Conservation (phyloP, 1,140 invertebrate species). For the Octopus bimaculoides region DNA sequence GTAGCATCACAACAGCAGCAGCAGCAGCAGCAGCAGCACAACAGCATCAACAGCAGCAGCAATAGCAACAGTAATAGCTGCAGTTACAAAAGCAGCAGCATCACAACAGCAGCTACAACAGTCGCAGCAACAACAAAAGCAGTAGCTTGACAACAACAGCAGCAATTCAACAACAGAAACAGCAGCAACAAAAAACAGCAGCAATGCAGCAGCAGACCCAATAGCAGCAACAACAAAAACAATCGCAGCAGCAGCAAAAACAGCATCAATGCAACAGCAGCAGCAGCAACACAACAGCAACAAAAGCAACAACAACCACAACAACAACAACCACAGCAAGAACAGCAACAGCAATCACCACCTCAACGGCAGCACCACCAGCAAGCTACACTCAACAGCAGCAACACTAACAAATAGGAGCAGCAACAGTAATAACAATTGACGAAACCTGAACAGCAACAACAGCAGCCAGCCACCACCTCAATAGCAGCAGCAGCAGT, state of each 20-base stretch:
- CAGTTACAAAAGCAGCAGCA: background rate
- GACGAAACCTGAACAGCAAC: too few species aligned
- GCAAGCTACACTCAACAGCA: too few species aligned
- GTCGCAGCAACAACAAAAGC: background rate
- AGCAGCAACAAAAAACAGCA: background rate
- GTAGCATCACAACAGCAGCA: background rate
- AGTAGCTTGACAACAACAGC: background rate
- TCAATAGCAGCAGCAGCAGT: background rate
- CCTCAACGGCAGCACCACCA: too few species aligned
- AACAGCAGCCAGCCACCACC: too few species aligned
- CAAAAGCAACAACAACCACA: too few species aligned
- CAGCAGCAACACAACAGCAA: too few species aligned
- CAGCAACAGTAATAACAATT: background rate
- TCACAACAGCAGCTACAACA: background rate
- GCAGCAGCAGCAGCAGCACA: background rate
- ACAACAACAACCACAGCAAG: too few species aligned
- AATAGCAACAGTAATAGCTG: background rate
- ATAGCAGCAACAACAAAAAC: conserved; percentile 3
- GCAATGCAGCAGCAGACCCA: background rate
- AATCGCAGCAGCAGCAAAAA: too few species aligned
- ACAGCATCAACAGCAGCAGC: too few species aligned
- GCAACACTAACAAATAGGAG: background rate
- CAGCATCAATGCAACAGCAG: too few species aligned
- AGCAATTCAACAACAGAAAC: background rate
- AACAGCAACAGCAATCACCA: too few species aligned